Conservation (phyloP, 1,140 invertebrate genomes). For the Tetramorium parvispinum region DNA sequence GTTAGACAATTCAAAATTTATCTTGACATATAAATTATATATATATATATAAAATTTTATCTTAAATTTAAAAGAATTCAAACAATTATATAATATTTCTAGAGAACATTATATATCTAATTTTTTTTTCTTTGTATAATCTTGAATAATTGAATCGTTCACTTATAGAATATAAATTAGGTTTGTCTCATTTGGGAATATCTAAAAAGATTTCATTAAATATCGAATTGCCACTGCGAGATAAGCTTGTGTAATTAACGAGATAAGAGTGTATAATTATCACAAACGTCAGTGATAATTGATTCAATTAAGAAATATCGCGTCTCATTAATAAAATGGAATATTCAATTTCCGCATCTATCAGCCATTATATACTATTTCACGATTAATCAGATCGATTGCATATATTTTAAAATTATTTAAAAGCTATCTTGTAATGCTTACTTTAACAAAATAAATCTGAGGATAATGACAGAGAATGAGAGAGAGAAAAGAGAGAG, state of each 20-base stretch:
- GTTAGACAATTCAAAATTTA: too few relatives aligned
- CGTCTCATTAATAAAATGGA: not conserved
- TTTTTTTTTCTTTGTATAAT: not conserved
- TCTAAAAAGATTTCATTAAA: not conserved
- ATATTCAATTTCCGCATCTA: not conserved
- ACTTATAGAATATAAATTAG: not conserved
- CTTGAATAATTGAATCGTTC: not conserved
- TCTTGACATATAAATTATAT: too few relatives aligned
- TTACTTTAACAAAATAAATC: slow-evolving; percentile 2
- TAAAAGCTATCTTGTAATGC: not conserved
- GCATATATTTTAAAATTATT: not conserved
- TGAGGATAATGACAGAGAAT: not conserved
- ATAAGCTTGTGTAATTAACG: not conserved
- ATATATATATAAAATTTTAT: too few relatives aligned
- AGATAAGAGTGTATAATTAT: not conserved
- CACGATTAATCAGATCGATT: not conserved
- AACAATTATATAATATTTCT: not conserved
- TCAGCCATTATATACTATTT: not conserved
- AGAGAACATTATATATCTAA: not conserved
- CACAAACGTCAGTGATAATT: not conserved
- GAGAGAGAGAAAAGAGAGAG: too few relatives aligned
- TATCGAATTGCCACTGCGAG: not conserved
- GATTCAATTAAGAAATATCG: slow-evolving; percentile 15
- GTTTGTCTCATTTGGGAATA: not conserved
- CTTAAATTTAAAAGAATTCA: too few relatives aligned